Base-by-base conservation (phyloP, 92 coral and sea anemone species). In the Zoanthus solanderi region DNA sequence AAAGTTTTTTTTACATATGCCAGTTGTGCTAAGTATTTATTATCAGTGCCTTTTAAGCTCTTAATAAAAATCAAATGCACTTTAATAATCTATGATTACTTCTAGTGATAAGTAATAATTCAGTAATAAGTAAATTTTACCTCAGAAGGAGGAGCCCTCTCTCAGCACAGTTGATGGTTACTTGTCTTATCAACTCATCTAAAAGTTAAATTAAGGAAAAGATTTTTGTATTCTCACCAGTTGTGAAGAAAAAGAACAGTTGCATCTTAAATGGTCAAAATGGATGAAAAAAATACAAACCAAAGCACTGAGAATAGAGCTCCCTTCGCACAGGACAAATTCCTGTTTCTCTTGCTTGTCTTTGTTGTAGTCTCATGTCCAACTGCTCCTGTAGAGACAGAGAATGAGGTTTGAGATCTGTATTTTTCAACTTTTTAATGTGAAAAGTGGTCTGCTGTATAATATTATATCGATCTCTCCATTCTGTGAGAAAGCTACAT, bases 261-360 rank as follows among this genome's bases (percentile, higher is more conserved):
- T 63, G 69, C 12, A 37, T 63, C 4, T 15, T 63, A 63, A 63
- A 0, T 13, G 5, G 72, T 67, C 32, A 30, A 4, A 6, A 69
- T 8, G 45, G 9, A 7, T 6, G 31, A 69, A 29, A 7, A 18
- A 0, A 5, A 11, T 12, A 58, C 95, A 72, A 69, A 97, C 99
- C 99, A 95, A 97, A 97, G 80, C 99, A 97, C 61, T 97, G 99
- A 18, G 99, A 97, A 84, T 97, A 97, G 54, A 97, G 94, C 84
- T 97, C 98, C 84, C 99, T 81, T 31, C 99, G 92, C 6, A 97
- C 99, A 5, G 99, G 99, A 50, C 99, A 97, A 29, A 97, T 97
- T 23, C 98, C 99, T 85, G 99, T 97, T 85, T 97, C 99, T 72
- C 99, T 95, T 71, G 99, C 98, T 80, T 97, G 99, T 42, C 99